A percentile compares a stretch with the other conserved stretches of the same genome.
phyloP scores from a whole-genome alignment of 2,113 vertebrate genomes.

The Pelodiscus sinensis region DNA sequence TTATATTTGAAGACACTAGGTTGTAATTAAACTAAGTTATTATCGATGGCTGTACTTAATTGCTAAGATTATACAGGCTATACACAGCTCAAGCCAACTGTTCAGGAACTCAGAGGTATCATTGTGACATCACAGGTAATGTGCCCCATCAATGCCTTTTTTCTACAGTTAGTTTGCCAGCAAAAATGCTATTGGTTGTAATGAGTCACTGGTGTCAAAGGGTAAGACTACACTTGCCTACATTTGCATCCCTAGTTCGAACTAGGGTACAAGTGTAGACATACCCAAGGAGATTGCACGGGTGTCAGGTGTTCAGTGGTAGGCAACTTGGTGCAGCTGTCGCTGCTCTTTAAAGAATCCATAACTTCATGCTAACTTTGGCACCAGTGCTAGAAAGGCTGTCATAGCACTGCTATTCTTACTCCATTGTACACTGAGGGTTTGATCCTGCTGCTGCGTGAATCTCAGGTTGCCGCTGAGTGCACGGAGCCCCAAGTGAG shows the following conservation, averaged over 20 bases:
- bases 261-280: too few species aligned
- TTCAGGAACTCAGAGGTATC: neutral
- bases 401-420: rapidly evolving
- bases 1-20: neutral
- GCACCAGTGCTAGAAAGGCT: neutral
- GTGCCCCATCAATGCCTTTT: neutral
- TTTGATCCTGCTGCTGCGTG: neutral
- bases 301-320: neutral
- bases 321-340: neutral
- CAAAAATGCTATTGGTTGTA: slow-evolving; percentile 16
- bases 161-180: neutral
- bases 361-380: neutral
- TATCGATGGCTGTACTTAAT: slow-evolving; percentile 26
- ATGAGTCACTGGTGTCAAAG: neutral
- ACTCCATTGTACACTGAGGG: neutral
- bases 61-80: neutral
- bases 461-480: neutral
- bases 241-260: too few species aligned
- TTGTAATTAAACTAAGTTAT: neutral
- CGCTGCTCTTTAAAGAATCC: neutral
- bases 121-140: neutral
- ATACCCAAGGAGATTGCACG: neutral
- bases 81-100: slow-evolving; percentile 38
- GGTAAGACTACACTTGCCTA: too few species aligned
- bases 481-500: neutral